Evolutionary conservation across 30 jellyfish, hydroid and myxozoan genomes (phyloP), one percentile per base, ranked within the genome.

Genomic region (Morbakka virulenta): DNA sequence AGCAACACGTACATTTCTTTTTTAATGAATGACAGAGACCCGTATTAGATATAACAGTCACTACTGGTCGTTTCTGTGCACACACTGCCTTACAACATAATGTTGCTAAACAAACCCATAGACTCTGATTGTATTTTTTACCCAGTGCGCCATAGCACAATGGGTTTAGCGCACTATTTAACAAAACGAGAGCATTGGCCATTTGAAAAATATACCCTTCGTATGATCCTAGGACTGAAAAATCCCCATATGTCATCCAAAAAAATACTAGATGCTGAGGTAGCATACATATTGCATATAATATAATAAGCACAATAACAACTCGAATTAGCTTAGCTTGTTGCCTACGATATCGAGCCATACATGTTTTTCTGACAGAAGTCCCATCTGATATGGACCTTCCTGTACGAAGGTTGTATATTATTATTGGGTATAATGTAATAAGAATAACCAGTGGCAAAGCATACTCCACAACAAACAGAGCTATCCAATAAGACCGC

Each of bases 221-320:
- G 28, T 47, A 24, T 14, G 12, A 25, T 1, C 4, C 29, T 24
- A 13, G 48, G 9, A 35, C 30, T 20, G 47, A 17, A 27, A 34
- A 31, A 29, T 80, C 78, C 6, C 87, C 87, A 28, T 31, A 69
- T 26, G 84, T 21, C 34, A 62, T 47, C 80, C 85, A 80, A 76
- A 80, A 80, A 72, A n/a, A 80, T 1, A 69, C 50, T 14, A 68
- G 23, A 51, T 80, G 92, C 48, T 80, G 92, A 2, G 92, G 92
- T 27, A 81, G 32, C 14, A 81, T 67, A 62, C 92, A 80, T 28
- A 69, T 29, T 22, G 81, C 72, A 62, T 80, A 80, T 21, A 80
- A 74, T 23, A 57, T 62, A 52, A 80, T 81, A 11, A 80, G 77
- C 47, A 31, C 85, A 31, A 68, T 32, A n/a, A 69, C 50, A 79